Conservation (phyloP, 2,113 vertebrate genomes). For the Nothobranchius kuhntae region DNA sequence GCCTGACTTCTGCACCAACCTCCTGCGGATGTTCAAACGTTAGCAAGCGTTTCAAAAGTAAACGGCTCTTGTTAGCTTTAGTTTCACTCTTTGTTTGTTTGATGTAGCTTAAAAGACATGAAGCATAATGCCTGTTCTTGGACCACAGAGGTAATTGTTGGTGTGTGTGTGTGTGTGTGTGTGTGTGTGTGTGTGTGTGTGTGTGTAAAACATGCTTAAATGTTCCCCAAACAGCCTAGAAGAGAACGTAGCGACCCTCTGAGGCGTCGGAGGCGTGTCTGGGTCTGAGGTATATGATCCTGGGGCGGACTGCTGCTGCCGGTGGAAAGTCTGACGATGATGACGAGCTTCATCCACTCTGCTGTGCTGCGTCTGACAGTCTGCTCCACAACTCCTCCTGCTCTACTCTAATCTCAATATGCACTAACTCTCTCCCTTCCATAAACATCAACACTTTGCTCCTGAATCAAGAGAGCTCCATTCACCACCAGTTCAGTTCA, state of each 20-base stretch:
- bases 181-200: conserved; percentile 34
- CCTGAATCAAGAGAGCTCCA: conserved; percentile 22
- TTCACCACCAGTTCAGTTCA: conserved; percentile 59
- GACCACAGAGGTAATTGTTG: conserved; percentile 79
- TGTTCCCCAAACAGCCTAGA: conserved; percentile 68
- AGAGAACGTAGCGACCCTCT: conserved; percentile 66
- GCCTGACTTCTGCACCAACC: conserved; percentile 66
- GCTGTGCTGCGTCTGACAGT: conserved; percentile 43
- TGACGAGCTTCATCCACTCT: conserved; percentile 65
- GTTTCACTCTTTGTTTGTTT: conserved; percentile 61
- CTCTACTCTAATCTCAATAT: conserved; percentile 20
- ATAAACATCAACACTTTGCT: conserved; percentile 25
- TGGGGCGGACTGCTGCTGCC: conserved; percentile 64
- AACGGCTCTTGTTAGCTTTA: conserved; percentile 55
- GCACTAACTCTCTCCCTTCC: conserved; percentile 19
- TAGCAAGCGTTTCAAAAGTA: conserved; percentile 54
- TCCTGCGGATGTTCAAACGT: conserved; percentile 68
- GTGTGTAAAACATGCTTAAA: conserved; percentile 74
- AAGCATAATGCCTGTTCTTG: conserved; percentile 77
- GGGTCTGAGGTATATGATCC: conserved; percentile 78
- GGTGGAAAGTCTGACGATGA: conserved; percentile 68
- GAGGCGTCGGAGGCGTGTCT: conserved; percentile 53
- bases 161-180: conserved; percentile 40
- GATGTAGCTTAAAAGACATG: conserved; percentile 71
- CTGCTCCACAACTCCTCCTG: neutral